Conservation (phyloP, 1,140 invertebrate species). For the Globodera ellingtonae region DNA sequence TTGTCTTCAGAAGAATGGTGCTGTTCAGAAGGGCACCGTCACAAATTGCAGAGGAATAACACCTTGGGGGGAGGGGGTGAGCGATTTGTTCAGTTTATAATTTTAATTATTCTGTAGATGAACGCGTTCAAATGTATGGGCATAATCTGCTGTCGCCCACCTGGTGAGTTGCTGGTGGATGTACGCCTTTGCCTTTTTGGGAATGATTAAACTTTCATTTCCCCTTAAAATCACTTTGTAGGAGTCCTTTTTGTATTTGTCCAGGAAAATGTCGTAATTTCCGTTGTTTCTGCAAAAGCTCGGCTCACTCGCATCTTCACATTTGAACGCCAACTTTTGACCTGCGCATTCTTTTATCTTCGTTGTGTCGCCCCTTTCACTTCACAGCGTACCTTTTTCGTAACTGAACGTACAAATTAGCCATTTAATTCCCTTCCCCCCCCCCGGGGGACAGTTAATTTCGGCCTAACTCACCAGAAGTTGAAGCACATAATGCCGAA, state of each 20-base stretch:
- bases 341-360: conserved; percentile 42
- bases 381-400: conserved; percentile 25
- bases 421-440: background rate
- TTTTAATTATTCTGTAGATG: no score
- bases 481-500: conserved; percentile 65
- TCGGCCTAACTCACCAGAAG: conserved; percentile 61
- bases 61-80: conserved; percentile 36
- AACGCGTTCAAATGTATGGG: no score
- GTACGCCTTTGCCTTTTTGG: conserved; percentile 62
- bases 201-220: conserved; percentile 22
- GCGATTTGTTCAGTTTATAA: no score
- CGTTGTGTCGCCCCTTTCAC: background rate
- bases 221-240: conserved; percentile 53
- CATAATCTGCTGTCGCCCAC: background rate
- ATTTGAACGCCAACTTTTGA: conserved; percentile 58
- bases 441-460: conserved; percentile 14
- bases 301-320: conserved; percentile 59
- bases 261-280: conserved; percentile 45
- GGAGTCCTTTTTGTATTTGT: conserved; percentile 55
- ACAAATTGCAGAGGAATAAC: conserved; percentile 61
- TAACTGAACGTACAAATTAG: conserved; percentile 26
- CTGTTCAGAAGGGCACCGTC: conserved; percentile 33
- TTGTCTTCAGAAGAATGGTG: background rate
- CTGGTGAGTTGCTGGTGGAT: conserved; percentile 57
- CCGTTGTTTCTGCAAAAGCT: conserved; percentile 51